Percentiles rank a stretch among this genome's conserved stretches.
These are phyloP conservation scores for Mesodorylaimus sp. DNA, from an alignment of 2,888 invertebrate species.

Conservation along the genomic window DNA sequence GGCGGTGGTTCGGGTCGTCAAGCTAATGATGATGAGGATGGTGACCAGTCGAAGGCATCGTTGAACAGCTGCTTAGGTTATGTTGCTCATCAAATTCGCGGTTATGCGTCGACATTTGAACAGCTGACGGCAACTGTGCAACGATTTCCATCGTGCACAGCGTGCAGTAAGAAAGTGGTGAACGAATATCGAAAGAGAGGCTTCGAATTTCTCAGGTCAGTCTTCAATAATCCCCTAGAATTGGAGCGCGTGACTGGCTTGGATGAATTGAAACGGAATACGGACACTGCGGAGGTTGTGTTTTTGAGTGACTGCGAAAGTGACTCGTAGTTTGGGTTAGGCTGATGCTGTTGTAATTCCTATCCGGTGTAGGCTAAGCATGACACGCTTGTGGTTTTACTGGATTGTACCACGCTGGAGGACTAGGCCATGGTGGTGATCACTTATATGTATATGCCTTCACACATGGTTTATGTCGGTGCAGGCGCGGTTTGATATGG, in stretches of 20 bases:
- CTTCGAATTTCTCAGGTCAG: constrained; percentile 54
- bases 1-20: too few species aligned
- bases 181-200: constrained; percentile 38
- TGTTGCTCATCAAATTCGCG: constrained; percentile 70
- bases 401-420: too few species aligned
- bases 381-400: too few species aligned
- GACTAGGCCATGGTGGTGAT: too few species aligned
- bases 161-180: constrained; percentile 48
- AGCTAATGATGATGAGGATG: not conserved
- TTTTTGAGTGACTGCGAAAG: constrained; percentile 30
- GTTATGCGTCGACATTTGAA: constrained; percentile 62
- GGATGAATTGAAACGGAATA: constrained; percentile 36
- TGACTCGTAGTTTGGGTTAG: too few species aligned
- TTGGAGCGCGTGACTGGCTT: constrained; percentile 72
- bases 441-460: too few species aligned
- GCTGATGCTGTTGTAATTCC: too few species aligned
- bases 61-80: constrained; percentile 45
- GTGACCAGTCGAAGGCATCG: not conserved
- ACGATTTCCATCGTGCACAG: constrained; percentile 74
- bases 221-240: constrained; percentile 57
- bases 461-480: too few species aligned
- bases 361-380: too few species aligned
- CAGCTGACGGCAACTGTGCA: constrained; percentile 63
- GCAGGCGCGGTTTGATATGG: too few species aligned
- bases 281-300: constrained; percentile 25